Percentiles rank a stretch among this genome's conserved stretches.
Conservation (phyloP, 2,888 invertebrate genomes). For the Leptinotarsa haldemani region DNA sequence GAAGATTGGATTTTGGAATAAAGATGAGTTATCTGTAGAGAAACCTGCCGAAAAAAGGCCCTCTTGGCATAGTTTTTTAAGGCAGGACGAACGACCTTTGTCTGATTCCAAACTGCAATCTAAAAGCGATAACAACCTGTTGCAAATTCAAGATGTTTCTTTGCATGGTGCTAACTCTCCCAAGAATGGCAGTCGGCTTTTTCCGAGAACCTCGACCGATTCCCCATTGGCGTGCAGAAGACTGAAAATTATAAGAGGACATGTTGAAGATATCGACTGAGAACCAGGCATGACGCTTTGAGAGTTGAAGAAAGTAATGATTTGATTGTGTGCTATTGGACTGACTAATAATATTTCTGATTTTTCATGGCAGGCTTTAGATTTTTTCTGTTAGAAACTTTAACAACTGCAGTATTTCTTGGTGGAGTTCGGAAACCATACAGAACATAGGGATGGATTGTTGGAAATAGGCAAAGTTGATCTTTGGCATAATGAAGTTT, state of each 20-base stretch:
- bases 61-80: slow-evolving; percentile 54
- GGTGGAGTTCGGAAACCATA: neutral
- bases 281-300: slow-evolving; percentile 50
- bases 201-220: slow-evolving; percentile 50
- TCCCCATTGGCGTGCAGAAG: slow-evolving; percentile 54
- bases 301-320: slow-evolving; percentile 31
- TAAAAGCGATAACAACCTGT: slow-evolving; percentile 56
- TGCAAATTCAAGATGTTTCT: slow-evolving; percentile 31
- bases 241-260: slow-evolving; percentile 55
- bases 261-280: slow-evolving; percentile 55
- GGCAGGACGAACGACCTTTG: slow-evolving; percentile 24
- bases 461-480: no score
- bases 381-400: neutral
- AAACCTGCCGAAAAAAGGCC: slow-evolving; percentile 43
- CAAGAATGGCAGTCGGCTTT: slow-evolving; percentile 47
- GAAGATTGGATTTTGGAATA: slow-evolving; percentile 71
- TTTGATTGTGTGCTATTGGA: slow-evolving; percentile 35
- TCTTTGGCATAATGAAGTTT: no score
- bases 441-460: neutral
- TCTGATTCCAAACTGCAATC: slow-evolving; percentile 55
- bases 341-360: slow-evolving; percentile 31
- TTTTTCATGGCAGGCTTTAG: neutral
- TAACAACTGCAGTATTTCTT: neutral
- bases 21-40: slow-evolving; percentile 59
- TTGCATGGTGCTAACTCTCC: slow-evolving; percentile 33